Percentiles rank a stretch among this genome's conserved stretches.
These are phyloP conservation scores for Sitta carolinensis DNA, from an alignment of 2,797 vertebrate species.

Conservation along the genomic window DNA sequence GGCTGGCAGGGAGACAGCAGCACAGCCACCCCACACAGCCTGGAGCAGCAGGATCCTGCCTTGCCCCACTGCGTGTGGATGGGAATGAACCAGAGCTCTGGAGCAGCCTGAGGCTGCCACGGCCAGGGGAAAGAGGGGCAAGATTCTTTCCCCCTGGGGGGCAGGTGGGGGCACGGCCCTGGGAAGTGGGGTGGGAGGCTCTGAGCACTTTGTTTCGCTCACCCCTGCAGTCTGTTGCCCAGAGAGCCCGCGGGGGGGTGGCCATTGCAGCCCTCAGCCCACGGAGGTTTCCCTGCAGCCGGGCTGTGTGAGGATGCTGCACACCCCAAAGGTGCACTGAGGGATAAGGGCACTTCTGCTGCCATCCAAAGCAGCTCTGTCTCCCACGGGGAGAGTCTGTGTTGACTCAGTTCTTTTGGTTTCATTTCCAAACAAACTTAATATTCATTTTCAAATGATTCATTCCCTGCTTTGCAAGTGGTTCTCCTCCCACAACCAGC, in stretches of 20 bases:
- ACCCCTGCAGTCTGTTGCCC: conserved; percentile 36
- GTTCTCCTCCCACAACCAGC: conserved; percentile 33
- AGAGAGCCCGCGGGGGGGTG: conserved; percentile 19
- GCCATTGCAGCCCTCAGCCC: conserved; percentile 2
- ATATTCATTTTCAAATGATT: conserved; percentile 61
- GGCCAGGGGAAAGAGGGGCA: background rate
- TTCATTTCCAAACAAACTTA: conserved; percentile 51
- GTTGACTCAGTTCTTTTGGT: background rate
- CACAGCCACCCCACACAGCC: accelerated
- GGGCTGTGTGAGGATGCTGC: background rate
- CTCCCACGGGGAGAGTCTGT: background rate
- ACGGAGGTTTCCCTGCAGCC: background rate
- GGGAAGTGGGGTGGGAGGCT: background rate
- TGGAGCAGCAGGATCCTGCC: accelerated
- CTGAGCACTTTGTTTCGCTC: conserved; percentile 42
- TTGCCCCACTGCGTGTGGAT: accelerated
- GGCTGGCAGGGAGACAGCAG: background rate
- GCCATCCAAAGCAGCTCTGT: conserved; percentile 10
- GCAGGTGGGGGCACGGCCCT: background rate
- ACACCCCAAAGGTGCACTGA: background rate
- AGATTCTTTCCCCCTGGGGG: background rate
- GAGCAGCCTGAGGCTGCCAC: background rate
- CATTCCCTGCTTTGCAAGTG: conserved; percentile 39
- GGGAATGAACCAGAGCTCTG: background rate
- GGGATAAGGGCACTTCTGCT: conserved; percentile 32